phyloP scores from a whole-genome alignment of 2,888 invertebrate species.

The Sphaeridia pumilis region DNA sequence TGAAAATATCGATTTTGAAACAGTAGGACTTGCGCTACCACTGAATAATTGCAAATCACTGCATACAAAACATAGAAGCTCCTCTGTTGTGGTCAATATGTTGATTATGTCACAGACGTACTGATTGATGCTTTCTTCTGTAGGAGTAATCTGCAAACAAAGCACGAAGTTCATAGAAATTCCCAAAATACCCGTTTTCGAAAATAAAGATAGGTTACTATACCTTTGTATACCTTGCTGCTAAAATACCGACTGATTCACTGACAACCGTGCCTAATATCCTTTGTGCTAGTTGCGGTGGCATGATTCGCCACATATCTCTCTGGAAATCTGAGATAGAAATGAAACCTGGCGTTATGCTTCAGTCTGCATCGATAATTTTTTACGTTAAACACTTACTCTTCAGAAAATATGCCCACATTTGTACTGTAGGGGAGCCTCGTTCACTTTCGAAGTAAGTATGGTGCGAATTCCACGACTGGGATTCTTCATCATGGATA shows the following conservation, averaged over 20 bases:
- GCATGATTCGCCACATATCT: conserved; percentile 77
- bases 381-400: conserved; percentile 43
- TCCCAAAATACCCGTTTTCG: not conserved
- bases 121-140: conserved; percentile 47
- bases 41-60: conserved; percentile 44
- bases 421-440: conserved; percentile 69
- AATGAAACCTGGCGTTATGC: not conserved
- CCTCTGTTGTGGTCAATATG: conserved; percentile 60
- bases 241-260: conserved; percentile 67
- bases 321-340: conserved; percentile 54
- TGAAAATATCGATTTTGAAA: conserved; percentile 56
- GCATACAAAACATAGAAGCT: conserved; percentile 59
- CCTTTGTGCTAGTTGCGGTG: conserved; percentile 74
- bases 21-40: conserved; percentile 28
- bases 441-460: conserved; percentile 60
- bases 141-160: conserved; percentile 51
- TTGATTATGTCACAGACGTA: conserved; percentile 65
- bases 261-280: conserved; percentile 75
- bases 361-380: conserved; percentile 1
- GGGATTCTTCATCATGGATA: conserved; percentile 66
- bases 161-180: not conserved
- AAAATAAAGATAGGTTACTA: conserved; percentile 13
- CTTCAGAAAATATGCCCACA: conserved; percentile 82
- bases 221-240: conserved; percentile 68
- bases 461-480: conserved; percentile 56